phyloP scores from a whole-genome alignment of 2,113 vertebrate genomes.

The Ginglymostoma cirratum region DNA sequence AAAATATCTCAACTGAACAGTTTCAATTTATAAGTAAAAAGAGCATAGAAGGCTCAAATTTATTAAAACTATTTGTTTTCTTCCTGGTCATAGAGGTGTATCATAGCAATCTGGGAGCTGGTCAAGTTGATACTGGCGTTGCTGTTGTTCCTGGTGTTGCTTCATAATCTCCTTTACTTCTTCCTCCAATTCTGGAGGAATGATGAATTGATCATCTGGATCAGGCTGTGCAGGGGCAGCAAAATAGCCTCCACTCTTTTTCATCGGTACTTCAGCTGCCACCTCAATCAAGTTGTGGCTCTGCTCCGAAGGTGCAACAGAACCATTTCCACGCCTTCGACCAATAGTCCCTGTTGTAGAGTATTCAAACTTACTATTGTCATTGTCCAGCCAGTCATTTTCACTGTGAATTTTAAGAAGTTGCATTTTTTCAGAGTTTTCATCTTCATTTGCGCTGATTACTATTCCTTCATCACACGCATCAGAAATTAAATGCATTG shows the following conservation, averaged over 20 bases:
- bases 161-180: constrained; percentile 98
- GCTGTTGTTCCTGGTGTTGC: constrained; percentile 80
- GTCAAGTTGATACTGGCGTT: constrained; percentile 64
- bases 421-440: constrained; percentile 49
- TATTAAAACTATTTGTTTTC: neutral
- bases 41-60: neutral
- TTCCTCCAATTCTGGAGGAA: constrained; percentile 93
- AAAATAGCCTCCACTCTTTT: constrained; percentile 86
- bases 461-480: constrained; percentile 66
- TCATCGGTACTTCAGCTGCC: constrained; percentile 74
- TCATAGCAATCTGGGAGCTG: constrained; percentile 78
- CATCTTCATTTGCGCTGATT: constrained; percentile 64
- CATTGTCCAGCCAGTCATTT: neutral
- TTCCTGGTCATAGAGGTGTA: constrained; percentile 77
- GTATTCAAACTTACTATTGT: constrained; percentile 48
- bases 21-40: neutral
- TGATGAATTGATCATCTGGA: constrained; percentile 93
- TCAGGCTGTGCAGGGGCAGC: constrained; percentile 89
- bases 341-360: constrained; percentile 56
- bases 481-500: constrained; percentile 59
- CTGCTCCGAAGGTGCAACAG: constrained; percentile 78
- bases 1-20: constrained; percentile 42
- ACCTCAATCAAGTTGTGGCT: constrained; percentile 95
- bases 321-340: constrained; percentile 75
- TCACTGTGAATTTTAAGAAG: constrained; percentile 29